Evolutionary conservation across 2,888 invertebrate species (phyloP).

Genomic region (Steinernema carpocapsae): DNA sequence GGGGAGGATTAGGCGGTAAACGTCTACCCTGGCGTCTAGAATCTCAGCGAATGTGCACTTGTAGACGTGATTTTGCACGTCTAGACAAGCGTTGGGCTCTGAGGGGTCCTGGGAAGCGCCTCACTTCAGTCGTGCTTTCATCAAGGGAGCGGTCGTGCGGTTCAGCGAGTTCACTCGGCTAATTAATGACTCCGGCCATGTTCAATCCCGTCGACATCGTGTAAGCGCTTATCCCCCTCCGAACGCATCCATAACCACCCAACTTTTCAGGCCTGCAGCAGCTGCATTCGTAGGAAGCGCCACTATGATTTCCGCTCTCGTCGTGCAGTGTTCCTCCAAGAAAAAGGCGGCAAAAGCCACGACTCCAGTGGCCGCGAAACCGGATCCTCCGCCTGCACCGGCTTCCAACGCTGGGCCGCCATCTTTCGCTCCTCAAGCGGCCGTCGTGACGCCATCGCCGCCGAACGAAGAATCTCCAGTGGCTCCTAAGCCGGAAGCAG

Average conservation of each 20-base stretch:
- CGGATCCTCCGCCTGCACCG: background rate
- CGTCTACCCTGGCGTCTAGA: background rate
- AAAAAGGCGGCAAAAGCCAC: background rate
- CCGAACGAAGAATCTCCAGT: background rate
- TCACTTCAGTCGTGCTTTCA: background rate
- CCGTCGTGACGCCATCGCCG: background rate
- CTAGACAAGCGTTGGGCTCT: too few species aligned
- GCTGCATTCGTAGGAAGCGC: too few species aligned
- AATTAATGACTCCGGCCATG: slow-evolving; percentile 16
- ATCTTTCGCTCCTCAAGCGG: background rate
- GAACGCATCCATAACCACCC: background rate
- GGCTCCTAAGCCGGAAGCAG: background rate
- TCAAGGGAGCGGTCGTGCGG: background rate
- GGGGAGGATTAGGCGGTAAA: background rate
- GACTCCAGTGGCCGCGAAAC: background rate
- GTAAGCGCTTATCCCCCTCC: background rate
- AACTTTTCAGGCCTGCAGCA: too few species aligned
- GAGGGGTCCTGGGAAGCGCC: too few species aligned
- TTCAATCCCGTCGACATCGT: background rate
- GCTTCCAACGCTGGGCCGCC: background rate
- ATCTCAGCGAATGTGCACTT: background rate
- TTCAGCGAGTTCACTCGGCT: background rate
- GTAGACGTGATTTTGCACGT: too few species aligned
- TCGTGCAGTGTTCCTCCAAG: background rate
- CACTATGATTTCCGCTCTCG: too few species aligned